Conservation (phyloP, 2,888 invertebrate species). For the Drosophila recens region DNA sequence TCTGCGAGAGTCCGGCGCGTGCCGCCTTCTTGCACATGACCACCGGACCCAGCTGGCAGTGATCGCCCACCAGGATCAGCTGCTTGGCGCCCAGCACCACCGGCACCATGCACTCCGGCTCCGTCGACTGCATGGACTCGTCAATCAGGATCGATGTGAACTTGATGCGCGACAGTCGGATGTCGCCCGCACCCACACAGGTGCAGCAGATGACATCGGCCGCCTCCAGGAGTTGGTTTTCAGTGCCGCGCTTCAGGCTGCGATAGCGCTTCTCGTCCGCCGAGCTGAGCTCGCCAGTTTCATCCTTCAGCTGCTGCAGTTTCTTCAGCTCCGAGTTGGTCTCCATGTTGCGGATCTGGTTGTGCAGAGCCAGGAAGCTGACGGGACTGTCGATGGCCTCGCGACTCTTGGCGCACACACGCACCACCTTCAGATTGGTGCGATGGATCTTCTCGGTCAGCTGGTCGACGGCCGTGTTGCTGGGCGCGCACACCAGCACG, state of each 20-base stretch:
- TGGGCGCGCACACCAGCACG: conserved; percentile 99
- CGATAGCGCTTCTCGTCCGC: conserved; percentile 98
- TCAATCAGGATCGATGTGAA: conserved; percentile 98
- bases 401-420: conserved; percentile 98
- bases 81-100: conserved; percentile 99
- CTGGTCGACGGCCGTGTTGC: conserved; percentile 99
- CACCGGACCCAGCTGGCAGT: conserved; percentile 99
- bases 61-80: conserved; percentile 98
- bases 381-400: conserved; percentile 99
- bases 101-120: conserved; percentile 99
- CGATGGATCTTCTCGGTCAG: conserved; percentile 99
- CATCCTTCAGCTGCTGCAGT: conserved; percentile 97
- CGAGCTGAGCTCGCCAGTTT: conserved; percentile 98
- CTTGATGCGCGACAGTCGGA: conserved; percentile 95
- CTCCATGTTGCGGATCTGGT: conserved; percentile 98
- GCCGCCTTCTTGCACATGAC: conserved; percentile 99
- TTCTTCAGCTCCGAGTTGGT: conserved; percentile 97
- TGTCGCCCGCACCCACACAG: conserved; percentile 99
- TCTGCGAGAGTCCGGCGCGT: conserved; percentile 97
- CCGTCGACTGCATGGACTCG: conserved; percentile 98
- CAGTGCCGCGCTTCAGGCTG: conserved; percentile 94
- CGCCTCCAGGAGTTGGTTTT: conserved; percentile 95
- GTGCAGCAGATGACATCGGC: conserved; percentile 99
- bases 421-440: conserved; percentile 96
- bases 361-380: conserved; percentile 97